Percentiles rank a stretch among this genome's conserved stretches.
These are phyloP conservation scores for Cyrtodaria siliqua DNA, from an alignment of 2,888 invertebrate species.

Conservation along the genomic window DNA sequence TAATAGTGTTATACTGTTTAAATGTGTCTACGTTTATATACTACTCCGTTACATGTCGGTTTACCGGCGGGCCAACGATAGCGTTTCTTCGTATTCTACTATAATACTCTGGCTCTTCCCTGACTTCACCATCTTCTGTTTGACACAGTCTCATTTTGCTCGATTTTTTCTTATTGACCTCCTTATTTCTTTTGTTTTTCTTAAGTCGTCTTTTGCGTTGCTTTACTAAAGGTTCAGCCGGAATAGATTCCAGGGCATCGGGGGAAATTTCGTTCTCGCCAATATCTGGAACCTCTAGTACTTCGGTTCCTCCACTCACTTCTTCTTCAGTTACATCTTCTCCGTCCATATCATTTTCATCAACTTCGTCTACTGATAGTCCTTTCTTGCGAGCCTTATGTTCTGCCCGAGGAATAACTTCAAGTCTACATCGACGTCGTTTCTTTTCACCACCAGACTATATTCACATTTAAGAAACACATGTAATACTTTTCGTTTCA, in stretches of 20 bases:
- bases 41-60: not conserved
- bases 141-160: not conserved
- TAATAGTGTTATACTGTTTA: too few species aligned
- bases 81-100: constrained; percentile 19
- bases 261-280: constrained; percentile 32
- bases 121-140: too few species aligned
- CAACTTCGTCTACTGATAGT: constrained; percentile 3
- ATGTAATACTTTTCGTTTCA: not conserved
- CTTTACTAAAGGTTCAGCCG: constrained; percentile 46
- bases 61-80: constrained; percentile 43
- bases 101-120: too few species aligned
- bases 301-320: constrained; percentile 48
- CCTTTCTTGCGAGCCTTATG: constrained; percentile 51
- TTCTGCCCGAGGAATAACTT: constrained; percentile 58
- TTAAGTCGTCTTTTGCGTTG: constrained; percentile 36
- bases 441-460: constrained; percentile 48
- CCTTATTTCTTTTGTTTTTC: constrained; percentile 30
- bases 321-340: constrained; percentile 7
- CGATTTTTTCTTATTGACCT: not conserved
- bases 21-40: not conserved
- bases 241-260: constrained; percentile 49
- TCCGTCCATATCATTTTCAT: not conserved
- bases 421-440: constrained; percentile 52
- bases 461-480: not conserved
- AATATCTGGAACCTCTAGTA: constrained; percentile 28